These are phyloP conservation scores for Periparus ater DNA, from an alignment of 2,797 vertebrate genomes.

Conservation along the genomic window DNA sequence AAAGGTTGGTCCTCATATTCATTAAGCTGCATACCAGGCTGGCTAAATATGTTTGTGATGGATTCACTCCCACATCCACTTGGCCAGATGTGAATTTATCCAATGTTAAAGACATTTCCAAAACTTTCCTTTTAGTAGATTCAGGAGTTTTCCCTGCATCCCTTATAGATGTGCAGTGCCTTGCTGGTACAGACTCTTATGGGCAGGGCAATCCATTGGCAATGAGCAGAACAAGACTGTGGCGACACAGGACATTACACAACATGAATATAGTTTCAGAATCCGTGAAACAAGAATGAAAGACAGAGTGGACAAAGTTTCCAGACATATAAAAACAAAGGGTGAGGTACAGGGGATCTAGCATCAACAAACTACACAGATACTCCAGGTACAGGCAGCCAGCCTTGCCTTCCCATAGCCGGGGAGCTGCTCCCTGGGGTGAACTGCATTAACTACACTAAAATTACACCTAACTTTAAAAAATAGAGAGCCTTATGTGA, in stretches of 20 bases:
- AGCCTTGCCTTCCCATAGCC: accelerated
- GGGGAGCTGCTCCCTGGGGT: not conserved
- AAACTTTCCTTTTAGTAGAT: not conserved
- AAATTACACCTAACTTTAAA: not conserved
- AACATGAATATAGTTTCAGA: not conserved
- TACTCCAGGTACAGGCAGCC: not conserved
- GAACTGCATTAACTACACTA: not conserved
- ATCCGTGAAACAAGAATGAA: not conserved
- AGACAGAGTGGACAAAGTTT: not conserved
- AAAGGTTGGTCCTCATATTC: not conserved
- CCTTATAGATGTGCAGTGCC: accelerated
- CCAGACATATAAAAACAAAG: not conserved
- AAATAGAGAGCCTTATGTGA: not conserved
- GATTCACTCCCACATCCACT: not conserved
- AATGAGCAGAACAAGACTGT: accelerated
- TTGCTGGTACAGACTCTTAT: not conserved
- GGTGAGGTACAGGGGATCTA: not conserved
- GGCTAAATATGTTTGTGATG: not conserved
- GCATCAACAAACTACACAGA: not conserved
- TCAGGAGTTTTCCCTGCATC: not conserved
- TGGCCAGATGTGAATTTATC: not conserved
- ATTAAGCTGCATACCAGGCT: not conserved
- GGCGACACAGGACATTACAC: not conserved
- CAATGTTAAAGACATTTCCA: not conserved
- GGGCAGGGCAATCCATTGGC: not conserved